phyloP scores from a whole-genome alignment of 2,888 invertebrate genomes.

The Erebia epiphron region DNA sequence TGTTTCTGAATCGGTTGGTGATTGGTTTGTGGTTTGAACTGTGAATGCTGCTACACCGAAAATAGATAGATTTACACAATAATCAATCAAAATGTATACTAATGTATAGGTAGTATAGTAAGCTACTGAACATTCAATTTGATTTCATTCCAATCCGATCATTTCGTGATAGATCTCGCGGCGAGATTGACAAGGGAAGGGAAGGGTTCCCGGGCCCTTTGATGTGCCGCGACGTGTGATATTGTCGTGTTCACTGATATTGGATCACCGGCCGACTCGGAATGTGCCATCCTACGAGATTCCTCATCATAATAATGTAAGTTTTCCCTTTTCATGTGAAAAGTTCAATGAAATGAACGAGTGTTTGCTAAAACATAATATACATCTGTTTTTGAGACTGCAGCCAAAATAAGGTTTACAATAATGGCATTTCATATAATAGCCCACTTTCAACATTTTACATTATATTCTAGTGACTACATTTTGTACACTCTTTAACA shows the following conservation, averaged over 20 bases:
- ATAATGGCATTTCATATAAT: too few relatives aligned
- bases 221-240: not conserved
- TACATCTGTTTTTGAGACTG: not conserved
- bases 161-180: not conserved
- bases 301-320: constrained; percentile 1
- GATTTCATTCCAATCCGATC: too few relatives aligned
- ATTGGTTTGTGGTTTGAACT: too few relatives aligned
- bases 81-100: too few relatives aligned
- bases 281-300: not conserved
- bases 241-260: not conserved
- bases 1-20: too few relatives aligned
- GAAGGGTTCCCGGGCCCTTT: too few relatives aligned
- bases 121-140: not conserved
- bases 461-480: too few relatives aligned
- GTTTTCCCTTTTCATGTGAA: not conserved
- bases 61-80: too few relatives aligned
- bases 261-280: not conserved
- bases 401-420: too few relatives aligned
- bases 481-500: too few relatives aligned
- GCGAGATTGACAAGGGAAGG: not conserved
- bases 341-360: not conserved
- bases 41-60: too few relatives aligned
- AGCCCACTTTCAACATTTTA: too few relatives aligned
- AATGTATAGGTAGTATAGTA: not conserved
- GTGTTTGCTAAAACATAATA: not conserved